These are phyloP conservation scores for Plagodis pulveraria DNA, from an alignment of 2,888 invertebrate species.

Conservation along the genomic window DNA sequence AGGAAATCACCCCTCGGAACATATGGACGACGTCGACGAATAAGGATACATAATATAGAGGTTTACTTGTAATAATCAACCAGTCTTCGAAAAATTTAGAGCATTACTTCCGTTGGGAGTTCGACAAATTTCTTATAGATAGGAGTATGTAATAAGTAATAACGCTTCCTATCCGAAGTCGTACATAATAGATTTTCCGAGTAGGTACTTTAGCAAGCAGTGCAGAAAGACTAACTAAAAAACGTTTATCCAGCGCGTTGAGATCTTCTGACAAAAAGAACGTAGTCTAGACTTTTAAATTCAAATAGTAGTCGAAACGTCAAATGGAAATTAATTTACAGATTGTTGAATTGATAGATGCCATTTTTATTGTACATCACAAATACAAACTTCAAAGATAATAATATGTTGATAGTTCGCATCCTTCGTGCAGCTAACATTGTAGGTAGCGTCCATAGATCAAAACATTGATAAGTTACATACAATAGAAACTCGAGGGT, in stretches of 20 bases:
- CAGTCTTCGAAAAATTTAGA: neutral
- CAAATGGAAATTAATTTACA: no score
- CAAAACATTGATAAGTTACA: constrained; percentile 13
- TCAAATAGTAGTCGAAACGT: no score
- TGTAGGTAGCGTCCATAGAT: constrained; percentile 3
- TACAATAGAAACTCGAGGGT: neutral
- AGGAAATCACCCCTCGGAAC: neutral
- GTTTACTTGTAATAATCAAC: no score
- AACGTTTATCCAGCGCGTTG: constrained; percentile 6
- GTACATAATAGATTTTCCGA: neutral
- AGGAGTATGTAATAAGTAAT: constrained; percentile 4
- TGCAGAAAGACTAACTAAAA: constrained; percentile 14
- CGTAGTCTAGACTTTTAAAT: neutral
- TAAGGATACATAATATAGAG: no score
- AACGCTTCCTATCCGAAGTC: constrained; percentile 6
- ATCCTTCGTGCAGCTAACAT: no score
- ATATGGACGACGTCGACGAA: no score
- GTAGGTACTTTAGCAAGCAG: constrained; percentile 3
- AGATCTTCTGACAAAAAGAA: constrained; percentile 3
- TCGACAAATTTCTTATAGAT: neutral
- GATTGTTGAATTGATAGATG: no score
- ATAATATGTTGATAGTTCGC: no score
- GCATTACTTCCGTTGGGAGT: neutral
- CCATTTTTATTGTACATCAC: no score
- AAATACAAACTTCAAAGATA: no score